phyloP scores from a whole-genome alignment of 1,140 invertebrate genomes.

The Wasmannia auropunctata region DNA sequence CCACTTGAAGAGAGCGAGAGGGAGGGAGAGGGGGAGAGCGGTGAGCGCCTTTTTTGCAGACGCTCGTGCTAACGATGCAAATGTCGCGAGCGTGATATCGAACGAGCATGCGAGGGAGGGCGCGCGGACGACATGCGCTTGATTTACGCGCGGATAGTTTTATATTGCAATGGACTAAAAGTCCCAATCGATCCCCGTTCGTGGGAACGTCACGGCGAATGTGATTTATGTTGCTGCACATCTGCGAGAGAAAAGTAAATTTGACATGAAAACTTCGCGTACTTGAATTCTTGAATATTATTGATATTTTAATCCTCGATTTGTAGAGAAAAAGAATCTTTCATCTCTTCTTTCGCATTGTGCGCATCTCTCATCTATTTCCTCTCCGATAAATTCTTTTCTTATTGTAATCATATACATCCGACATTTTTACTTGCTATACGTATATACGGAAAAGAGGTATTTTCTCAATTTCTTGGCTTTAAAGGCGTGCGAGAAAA shows the following conservation, averaged over 20 bases:
- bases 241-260: slow-evolving; percentile 41
- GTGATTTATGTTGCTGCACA: slow-evolving; percentile 35
- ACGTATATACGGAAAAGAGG: background rate
- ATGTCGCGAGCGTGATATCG: slow-evolving; percentile 53
- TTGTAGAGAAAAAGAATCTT: background rate
- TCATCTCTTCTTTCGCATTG: background rate
- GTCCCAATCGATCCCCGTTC: slow-evolving; percentile 51
- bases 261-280: slow-evolving; percentile 4
- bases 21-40: background rate
- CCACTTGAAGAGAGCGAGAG: slow-evolving; percentile 6
- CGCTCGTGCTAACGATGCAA: slow-evolving; percentile 56
- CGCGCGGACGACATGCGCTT: slow-evolving; percentile 32
- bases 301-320: slow-evolving; percentile 14
- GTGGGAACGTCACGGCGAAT: slow-evolving; percentile 22
- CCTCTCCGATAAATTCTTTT: background rate
- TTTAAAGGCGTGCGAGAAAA: background rate
- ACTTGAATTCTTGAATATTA: background rate
- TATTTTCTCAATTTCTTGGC: background rate
- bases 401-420: too few relatives aligned
- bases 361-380: background rate
- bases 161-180: slow-evolving; percentile 53
- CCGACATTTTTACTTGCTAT: background rate
- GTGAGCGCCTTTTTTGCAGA: background rate
- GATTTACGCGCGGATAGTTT: slow-evolving; percentile 51
- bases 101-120: slow-evolving; percentile 7